phyloP scores from a whole-genome alignment of 2,113 vertebrate genomes.

The Pituophis catenifer region DNA sequence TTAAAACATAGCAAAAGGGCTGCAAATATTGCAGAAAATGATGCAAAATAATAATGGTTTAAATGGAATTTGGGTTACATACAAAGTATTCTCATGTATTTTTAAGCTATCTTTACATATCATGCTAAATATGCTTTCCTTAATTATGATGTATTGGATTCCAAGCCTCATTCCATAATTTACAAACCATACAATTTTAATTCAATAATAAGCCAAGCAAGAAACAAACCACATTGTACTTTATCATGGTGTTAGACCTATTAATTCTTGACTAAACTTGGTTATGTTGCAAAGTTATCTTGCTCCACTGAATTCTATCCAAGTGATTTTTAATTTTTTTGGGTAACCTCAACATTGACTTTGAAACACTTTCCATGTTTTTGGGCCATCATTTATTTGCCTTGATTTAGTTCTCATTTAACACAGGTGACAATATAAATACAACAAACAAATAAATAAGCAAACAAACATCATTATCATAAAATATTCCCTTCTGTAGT shows the following conservation, averaged over 20 bases:
- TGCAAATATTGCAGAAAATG: background rate
- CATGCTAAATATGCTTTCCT: background rate
- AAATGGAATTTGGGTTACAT: background rate
- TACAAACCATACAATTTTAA: background rate
- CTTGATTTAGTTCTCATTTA: constrained; percentile 10
- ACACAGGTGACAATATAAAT: background rate
- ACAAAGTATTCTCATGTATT: background rate
- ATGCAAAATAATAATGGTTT: background rate
- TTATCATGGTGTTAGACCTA: background rate
- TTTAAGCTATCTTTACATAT: background rate
- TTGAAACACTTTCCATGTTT: background rate
- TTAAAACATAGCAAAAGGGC: background rate
- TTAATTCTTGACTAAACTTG: background rate
- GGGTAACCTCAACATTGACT: background rate
- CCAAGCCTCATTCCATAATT: background rate
- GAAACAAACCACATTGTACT: background rate
- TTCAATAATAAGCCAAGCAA: background rate
- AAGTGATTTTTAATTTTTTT: background rate
- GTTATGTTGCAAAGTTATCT: background rate
- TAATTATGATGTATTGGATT: background rate
- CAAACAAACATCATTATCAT: background rate
- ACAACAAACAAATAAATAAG: background rate
- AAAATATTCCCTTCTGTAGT: background rate
- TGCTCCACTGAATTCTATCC: background rate
- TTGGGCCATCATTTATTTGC: background rate